These are phyloP conservation scores for Helogale parvula DNA, from an alignment of 2,113 vertebrate species.

Conservation along the genomic window DNA sequence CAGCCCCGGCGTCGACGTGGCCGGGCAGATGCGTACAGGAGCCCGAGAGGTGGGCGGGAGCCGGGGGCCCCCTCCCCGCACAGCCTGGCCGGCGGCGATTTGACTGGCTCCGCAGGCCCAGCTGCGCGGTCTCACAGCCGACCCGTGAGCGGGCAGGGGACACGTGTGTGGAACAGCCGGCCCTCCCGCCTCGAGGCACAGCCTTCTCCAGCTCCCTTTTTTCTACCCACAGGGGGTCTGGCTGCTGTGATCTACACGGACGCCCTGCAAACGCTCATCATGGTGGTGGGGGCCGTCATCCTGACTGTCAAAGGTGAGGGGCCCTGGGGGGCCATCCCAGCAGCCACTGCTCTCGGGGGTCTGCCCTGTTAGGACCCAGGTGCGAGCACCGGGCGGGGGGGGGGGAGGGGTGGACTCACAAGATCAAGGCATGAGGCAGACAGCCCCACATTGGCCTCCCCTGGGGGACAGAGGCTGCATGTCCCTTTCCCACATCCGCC, in stretches of 20 bases:
- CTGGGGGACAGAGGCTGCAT: not conserved
- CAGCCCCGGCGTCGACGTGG: too few species aligned
- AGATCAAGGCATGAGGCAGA: not conserved
- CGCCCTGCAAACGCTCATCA: constrained; percentile 91
- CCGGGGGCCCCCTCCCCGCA: not conserved
- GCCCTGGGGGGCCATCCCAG: not conserved
- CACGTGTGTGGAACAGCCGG: fast-evolving
- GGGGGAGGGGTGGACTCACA: not conserved
- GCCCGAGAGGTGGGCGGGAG: not conserved
- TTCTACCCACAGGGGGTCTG: constrained; percentile 89
- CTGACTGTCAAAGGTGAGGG: constrained; percentile 90
- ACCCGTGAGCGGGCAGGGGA: not conserved
- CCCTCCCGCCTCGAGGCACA: not conserved
- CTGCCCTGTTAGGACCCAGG: not conserved
- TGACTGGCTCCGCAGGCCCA: too few species aligned
- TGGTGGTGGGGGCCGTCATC: constrained; percentile 92
- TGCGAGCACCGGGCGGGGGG: too few species aligned
- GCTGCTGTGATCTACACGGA: constrained; percentile 94
- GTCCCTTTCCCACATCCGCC: not conserved
- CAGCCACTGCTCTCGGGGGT: not conserved
- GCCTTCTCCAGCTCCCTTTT: not conserved
- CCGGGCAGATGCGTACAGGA: fast-evolving
- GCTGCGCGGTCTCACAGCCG: not conserved
- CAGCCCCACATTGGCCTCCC: too few species aligned
- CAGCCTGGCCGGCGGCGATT: not conserved